These are phyloP conservation scores for Dynastes grantii DNA, from an alignment of 2,888 invertebrate species.

Conservation along the genomic window DNA sequence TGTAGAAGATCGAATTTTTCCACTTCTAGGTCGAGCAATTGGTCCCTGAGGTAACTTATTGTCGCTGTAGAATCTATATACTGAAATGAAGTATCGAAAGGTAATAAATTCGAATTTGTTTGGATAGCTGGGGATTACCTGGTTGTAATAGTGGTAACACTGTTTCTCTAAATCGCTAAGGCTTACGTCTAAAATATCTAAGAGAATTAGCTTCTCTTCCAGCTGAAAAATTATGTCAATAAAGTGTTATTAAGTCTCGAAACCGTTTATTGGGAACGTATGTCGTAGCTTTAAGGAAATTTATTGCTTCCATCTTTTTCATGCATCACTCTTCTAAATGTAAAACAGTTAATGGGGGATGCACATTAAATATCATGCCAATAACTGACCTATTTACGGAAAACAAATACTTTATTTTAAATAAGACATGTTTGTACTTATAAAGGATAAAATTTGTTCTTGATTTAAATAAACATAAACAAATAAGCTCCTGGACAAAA, in stretches of 20 bases:
- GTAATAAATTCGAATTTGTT: neutral
- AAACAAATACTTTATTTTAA: too few relatives aligned
- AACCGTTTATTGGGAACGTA: neutral
- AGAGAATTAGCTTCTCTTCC: conserved; percentile 43
- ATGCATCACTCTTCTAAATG: conserved; percentile 1
- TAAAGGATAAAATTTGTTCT: too few relatives aligned
- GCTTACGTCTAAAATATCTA: conserved; percentile 49
- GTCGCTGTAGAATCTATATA: conserved; percentile 53
- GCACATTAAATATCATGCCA: too few relatives aligned
- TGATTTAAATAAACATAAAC: too few relatives aligned
- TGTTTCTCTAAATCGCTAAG: conserved; percentile 48
- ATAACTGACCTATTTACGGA: too few relatives aligned
- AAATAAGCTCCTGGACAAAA: too few relatives aligned
- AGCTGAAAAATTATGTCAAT: conserved; percentile 42
- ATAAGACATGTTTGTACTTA: too few relatives aligned
- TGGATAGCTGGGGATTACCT: conserved; percentile 37
- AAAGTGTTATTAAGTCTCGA: neutral
- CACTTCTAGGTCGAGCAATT: conserved; percentile 66
- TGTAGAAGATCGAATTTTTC: conserved; percentile 66
- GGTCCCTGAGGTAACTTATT: conserved; percentile 62
- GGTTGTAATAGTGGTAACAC: conserved; percentile 48
- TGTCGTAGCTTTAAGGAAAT: neutral
- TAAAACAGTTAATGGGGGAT: neutral
- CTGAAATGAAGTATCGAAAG: conserved; percentile 49
- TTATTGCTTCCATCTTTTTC: neutral